Percentiles rank a stretch among this genome's conserved stretches.
Evolutionary conservation across 2,113 vertebrate genomes (phyloP).

Genomic region (Tyto alba): DNA sequence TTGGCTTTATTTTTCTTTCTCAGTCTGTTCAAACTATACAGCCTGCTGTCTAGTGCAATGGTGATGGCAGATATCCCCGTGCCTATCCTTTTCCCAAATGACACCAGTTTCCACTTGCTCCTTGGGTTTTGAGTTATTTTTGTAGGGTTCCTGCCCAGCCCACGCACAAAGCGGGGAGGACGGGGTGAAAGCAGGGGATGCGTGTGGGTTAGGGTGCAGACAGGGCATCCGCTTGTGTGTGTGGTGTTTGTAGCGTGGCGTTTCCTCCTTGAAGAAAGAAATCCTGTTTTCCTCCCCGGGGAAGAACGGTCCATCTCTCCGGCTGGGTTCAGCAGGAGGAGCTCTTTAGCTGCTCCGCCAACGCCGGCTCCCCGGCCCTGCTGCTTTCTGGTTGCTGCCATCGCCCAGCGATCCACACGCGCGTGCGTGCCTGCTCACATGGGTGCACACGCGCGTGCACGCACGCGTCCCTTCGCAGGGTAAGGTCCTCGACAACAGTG

Average conservation of each 20-base stretch:
- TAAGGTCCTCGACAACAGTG: accelerated
- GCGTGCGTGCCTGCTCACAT: neutral
- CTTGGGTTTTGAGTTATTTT: neutral
- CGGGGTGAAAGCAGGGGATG: neutral
- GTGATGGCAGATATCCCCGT: neutral
- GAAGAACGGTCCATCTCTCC: neutral
- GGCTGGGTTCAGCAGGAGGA: constrained; percentile 34
- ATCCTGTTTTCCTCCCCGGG: accelerated
- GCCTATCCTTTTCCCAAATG: neutral
- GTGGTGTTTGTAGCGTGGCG: accelerated
- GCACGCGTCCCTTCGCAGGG: accelerated
- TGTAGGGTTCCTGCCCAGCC: neutral
- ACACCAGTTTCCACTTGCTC: neutral
- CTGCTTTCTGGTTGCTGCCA: neutral
- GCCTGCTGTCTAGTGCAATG: accelerated
- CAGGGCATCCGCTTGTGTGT: accelerated
- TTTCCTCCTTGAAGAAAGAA: neutral
- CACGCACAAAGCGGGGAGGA: accelerated
- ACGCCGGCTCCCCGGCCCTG: neutral
- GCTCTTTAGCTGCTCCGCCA: neutral
- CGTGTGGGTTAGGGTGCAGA: neutral
- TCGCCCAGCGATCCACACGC: neutral
- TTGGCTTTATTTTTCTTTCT: too few relatives aligned
- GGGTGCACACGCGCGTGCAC: accelerated
- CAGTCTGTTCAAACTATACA: neutral